These are phyloP conservation scores for Antheraea assamensis DNA, from an alignment of 2,888 invertebrate species.

Conservation along the genomic window DNA sequence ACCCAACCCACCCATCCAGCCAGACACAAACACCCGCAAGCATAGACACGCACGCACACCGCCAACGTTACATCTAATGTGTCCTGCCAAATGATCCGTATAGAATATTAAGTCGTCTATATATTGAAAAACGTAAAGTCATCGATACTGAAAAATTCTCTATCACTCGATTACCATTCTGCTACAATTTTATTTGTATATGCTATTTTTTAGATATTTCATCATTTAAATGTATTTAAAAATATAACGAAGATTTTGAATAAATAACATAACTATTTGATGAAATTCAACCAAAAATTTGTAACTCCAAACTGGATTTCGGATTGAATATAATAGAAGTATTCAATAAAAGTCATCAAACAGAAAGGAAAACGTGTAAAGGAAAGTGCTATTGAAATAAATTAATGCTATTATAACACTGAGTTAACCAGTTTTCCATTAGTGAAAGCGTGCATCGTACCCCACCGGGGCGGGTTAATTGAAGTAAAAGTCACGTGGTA, in stretches of 20 bases:
- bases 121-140: slow-evolving; percentile 24
- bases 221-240: background rate
- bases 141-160: slow-evolving; percentile 21
- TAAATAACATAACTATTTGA: background rate
- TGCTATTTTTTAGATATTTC: background rate
- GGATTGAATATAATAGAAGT: background rate
- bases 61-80: slow-evolving; percentile 61
- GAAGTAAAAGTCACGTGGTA: slow-evolving; percentile 71
- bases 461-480: slow-evolving; percentile 65
- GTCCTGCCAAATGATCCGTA: slow-evolving; percentile 78
- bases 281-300: background rate
- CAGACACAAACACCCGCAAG: slow-evolving; percentile 62
- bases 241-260: background rate
- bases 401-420: slow-evolving; percentile 27
- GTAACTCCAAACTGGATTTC: background rate
- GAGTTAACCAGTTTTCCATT: slow-evolving; percentile 42
- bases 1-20: slow-evolving; percentile 38
- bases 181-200: background rate
- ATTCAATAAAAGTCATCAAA: background rate
- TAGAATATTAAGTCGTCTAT: slow-evolving; percentile 56
- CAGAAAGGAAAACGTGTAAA: background rate
- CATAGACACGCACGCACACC: slow-evolving; percentile 53
- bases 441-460: slow-evolving; percentile 58
- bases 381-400: background rate
- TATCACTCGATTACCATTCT: background rate